Conservation (phyloP, 2,888 invertebrate genomes). For the Eulithis prunata region DNA sequence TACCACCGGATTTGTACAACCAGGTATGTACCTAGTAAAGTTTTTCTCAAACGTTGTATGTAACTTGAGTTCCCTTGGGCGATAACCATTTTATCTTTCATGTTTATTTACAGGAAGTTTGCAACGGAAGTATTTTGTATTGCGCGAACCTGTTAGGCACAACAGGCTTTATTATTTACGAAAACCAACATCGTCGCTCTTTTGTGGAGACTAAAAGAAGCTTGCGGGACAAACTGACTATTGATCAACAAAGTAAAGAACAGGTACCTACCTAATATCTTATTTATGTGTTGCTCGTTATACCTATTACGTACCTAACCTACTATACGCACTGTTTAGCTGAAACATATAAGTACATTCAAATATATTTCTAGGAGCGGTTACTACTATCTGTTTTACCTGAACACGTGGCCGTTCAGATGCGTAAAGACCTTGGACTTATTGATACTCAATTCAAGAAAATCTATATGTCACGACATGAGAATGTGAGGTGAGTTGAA, state of each 20-base stretch:
- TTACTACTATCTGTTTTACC: constrained; percentile 96
- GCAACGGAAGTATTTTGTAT: constrained; percentile 88
- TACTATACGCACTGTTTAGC: too few species aligned
- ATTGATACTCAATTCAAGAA: constrained; percentile 98
- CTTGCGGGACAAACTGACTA: constrained; percentile 94
- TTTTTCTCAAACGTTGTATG: neutral
- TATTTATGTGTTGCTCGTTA: neutral
- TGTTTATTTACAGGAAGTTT: constrained; percentile 84
- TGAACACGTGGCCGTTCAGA: constrained; percentile 97
- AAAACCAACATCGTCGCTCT: constrained; percentile 94
- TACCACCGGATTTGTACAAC: constrained; percentile 66
- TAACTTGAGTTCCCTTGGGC: neutral
- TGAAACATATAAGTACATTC: too few species aligned
- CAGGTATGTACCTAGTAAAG: constrained; percentile 57
- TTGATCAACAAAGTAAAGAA: constrained; percentile 96
- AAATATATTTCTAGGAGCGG: constrained; percentile 89
- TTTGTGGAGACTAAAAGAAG: constrained; percentile 96
- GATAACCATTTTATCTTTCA: constrained; percentile 3
- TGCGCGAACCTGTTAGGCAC: constrained; percentile 90
- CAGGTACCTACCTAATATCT: constrained; percentile 89
- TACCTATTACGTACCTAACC: too few species aligned
- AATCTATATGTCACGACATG: constrained; percentile 98
- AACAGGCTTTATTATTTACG: constrained; percentile 86
- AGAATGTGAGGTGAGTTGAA: constrained; percentile 93
- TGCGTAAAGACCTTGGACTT: constrained; percentile 96